A percentile compares a stretch with the other conserved stretches of the same genome.
phyloP scores from a whole-genome alignment of 2,797 vertebrate species.

The Rhadinocentrus ornatus region DNA sequence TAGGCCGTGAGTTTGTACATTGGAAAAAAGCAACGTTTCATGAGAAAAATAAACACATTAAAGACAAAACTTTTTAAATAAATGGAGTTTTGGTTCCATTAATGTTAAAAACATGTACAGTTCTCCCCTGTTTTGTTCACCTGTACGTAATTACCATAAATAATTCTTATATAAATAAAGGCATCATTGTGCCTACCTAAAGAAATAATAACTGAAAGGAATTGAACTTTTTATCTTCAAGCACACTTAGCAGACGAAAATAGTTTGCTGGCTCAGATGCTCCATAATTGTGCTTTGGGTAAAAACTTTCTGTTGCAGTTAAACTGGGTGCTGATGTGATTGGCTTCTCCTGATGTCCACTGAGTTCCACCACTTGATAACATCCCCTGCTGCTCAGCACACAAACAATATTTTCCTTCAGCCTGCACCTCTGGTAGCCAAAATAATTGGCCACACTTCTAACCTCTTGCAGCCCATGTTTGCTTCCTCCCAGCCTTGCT shows the following conservation, averaged over 20 bases:
- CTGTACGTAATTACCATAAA: too few relatives aligned
- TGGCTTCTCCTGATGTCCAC: not conserved
- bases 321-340: not conserved
- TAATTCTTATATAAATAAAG: too few relatives aligned
- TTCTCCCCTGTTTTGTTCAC: too few relatives aligned
- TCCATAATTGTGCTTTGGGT: not conserved
- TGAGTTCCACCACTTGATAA: conserved; percentile 8
- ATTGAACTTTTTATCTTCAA: not conserved
- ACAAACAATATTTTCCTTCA: not conserved
- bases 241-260: not conserved
- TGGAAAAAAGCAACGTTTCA: not conserved
- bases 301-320: not conserved
- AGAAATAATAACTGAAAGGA: too few relatives aligned
- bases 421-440: not conserved
- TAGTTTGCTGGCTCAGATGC: not conserved
- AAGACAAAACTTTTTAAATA: not conserved
- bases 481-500: not conserved
- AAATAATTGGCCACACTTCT: not conserved
- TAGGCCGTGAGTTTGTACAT: too few relatives aligned
- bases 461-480: conserved; percentile 1
- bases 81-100: not conserved
- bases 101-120: not conserved
- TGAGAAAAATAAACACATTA: not conserved
- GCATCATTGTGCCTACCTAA: too few relatives aligned
- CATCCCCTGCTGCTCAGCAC: not conserved